phyloP scores from a whole-genome alignment of 2,888 invertebrate species.

The Clanis bilineata region DNA sequence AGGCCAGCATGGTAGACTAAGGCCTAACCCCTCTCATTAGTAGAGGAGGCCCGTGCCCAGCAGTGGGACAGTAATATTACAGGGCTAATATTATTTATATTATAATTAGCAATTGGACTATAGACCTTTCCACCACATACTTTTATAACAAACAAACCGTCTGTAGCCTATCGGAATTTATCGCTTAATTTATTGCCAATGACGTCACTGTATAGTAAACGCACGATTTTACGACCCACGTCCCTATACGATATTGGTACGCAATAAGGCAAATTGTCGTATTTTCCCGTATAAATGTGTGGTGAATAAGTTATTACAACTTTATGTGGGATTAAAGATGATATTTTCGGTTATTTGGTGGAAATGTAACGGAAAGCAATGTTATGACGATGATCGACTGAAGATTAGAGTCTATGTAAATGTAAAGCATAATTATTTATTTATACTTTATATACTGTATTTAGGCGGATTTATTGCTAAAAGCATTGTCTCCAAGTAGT shows the following conservation, averaged over 20 bases:
- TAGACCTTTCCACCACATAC: not conserved
- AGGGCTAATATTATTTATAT: no score
- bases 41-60: no score
- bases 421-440: no score
- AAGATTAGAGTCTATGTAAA: no score
- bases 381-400: not conserved
- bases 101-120: no score
- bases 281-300: not conserved
- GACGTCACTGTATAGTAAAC: constrained; percentile 8
- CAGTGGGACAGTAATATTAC: no score
- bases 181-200: constrained; percentile 13
- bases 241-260: not conserved
- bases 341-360: not conserved
- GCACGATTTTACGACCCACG: constrained; percentile 2
- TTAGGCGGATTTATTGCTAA: no score
- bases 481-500: no score
- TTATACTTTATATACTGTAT: no score
- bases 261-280: constrained; percentile 11
- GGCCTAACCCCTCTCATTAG: no score
- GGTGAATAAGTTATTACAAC: not conserved
- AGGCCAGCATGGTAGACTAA: no score
- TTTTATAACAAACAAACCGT: not conserved
- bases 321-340: not conserved
- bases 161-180: constrained; percentile 3
- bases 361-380: not conserved